Evolutionary conservation across 1,140 invertebrate genomes (phyloP).

Genomic region (Oncopodura yosiiana): DNA sequence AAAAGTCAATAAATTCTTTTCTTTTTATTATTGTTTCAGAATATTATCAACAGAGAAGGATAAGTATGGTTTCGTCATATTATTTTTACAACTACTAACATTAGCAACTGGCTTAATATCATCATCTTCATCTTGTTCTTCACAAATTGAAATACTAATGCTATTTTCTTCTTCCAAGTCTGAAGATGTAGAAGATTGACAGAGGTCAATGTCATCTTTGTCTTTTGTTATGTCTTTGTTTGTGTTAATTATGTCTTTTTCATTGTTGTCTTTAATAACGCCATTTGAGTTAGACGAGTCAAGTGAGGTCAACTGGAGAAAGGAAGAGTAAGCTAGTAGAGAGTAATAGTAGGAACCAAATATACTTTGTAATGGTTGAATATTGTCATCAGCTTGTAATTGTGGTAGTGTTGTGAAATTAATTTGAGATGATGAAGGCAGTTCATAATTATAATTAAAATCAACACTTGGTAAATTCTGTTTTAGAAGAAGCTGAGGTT

Average conservation of each 20-base stretch:
- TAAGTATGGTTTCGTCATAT: neutral
- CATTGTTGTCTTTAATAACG: neutral
- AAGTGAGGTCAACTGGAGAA: neutral
- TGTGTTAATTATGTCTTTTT: neutral
- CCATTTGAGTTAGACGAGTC: neutral
- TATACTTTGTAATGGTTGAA: neutral
- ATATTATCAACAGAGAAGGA: slow-evolving; percentile 13
- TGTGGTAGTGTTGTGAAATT: too few species aligned
- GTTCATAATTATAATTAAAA: neutral
- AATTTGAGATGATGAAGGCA: neutral
- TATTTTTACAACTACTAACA: too few species aligned
- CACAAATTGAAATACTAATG: too few species aligned
- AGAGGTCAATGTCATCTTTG: too few species aligned
- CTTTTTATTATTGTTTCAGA: too few species aligned
- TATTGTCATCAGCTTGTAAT: too few species aligned
- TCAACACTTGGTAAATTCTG: neutral
- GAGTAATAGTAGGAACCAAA: slow-evolving; percentile 16
- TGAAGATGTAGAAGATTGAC: too few species aligned
- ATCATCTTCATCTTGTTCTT: too few species aligned
- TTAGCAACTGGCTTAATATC: too few species aligned
- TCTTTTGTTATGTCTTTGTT: too few species aligned
- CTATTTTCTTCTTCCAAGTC: too few species aligned
- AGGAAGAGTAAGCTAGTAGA: slow-evolving; percentile 12
- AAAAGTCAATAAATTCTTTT: too few species aligned
- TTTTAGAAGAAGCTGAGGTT: slow-evolving; percentile 18